These are phyloP conservation scores for Parnassius orleans DNA, from an alignment of 2,888 invertebrate genomes.

Conservation along the genomic window DNA sequence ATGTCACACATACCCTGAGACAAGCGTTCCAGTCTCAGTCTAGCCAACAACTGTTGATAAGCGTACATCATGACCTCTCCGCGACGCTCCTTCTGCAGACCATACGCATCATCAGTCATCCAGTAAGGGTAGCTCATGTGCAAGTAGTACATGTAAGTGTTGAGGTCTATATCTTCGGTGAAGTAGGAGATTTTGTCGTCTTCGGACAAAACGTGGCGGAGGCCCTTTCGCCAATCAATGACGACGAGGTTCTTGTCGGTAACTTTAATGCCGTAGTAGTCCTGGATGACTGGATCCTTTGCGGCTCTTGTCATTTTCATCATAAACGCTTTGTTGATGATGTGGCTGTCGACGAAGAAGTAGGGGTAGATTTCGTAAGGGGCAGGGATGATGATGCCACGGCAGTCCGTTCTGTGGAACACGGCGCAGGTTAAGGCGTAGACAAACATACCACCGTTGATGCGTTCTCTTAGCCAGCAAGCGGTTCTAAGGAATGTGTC, in stretches of 20 bases:
- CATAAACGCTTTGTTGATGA: constrained; percentile 84
- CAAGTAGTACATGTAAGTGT: constrained; percentile 85
- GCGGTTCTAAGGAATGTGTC: constrained; percentile 84
- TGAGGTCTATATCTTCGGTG: constrained; percentile 88
- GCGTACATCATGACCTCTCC: constrained; percentile 82
- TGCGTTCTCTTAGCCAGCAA: constrained; percentile 85
- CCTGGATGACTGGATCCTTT: constrained; percentile 72
- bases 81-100: constrained; percentile 70
- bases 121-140: constrained; percentile 86
- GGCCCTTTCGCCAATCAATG: constrained; percentile 85
- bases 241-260: constrained; percentile 82
- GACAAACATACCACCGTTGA: constrained; percentile 88
- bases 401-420: constrained; percentile 84
- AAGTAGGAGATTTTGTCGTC: constrained; percentile 86
- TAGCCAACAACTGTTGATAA: constrained; percentile 84
- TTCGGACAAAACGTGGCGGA: constrained; percentile 78
- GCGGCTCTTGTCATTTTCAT: constrained; percentile 83
- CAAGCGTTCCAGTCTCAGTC: constrained; percentile 75
- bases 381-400: constrained; percentile 84
- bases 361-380: constrained; percentile 90
- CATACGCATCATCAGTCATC: constrained; percentile 81
- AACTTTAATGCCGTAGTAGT: constrained; percentile 73
- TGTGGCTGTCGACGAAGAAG: constrained; percentile 86
- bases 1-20: constrained; percentile 73
- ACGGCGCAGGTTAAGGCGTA: constrained; percentile 85